Conservation (phyloP, 2,888 invertebrate species). For the Dermolepida albohirtum region DNA sequence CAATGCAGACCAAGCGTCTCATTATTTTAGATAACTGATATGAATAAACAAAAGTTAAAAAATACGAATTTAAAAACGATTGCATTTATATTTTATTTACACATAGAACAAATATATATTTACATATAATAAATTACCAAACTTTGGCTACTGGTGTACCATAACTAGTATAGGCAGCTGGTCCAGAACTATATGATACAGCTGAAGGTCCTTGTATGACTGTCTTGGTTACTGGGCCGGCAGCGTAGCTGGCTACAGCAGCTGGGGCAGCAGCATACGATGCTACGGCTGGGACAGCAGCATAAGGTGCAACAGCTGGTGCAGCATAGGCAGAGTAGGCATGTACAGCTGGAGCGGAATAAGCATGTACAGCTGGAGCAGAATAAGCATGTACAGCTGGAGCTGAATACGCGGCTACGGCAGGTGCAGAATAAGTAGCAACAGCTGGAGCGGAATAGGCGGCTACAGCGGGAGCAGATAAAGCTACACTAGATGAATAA, state of each 20-base stretch:
- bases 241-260: conserved; percentile 51
- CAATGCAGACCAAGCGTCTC: no score
- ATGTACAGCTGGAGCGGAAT: conserved; percentile 16
- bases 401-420: conserved; percentile 33
- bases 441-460: conserved; percentile 60
- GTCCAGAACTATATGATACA: conserved; percentile 38
- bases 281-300: conserved; percentile 53
- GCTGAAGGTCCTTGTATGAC: conserved; percentile 40
- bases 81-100: conserved; percentile 33
- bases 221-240: conserved; percentile 47
- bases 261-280: conserved; percentile 53
- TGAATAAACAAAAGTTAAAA: neutral
- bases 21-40: no score
- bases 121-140: conserved; percentile 31
- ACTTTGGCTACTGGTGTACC: conserved; percentile 44
- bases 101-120: conserved; percentile 13
- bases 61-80: conserved; percentile 1
- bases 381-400: conserved; percentile 35
- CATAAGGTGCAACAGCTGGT: conserved; percentile 35
- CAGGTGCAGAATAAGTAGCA: conserved; percentile 39
- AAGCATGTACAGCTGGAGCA: conserved; percentile 38
- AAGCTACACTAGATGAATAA: conserved; percentile 57
- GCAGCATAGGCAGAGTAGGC: conserved; percentile 42
- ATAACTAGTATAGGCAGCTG: conserved; percentile 42
- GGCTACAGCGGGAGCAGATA: conserved; percentile 57